Base-by-base conservation (phyloP, 2,113 vertebrate species). In the Thamnaconus septentrionalis region DNA sequence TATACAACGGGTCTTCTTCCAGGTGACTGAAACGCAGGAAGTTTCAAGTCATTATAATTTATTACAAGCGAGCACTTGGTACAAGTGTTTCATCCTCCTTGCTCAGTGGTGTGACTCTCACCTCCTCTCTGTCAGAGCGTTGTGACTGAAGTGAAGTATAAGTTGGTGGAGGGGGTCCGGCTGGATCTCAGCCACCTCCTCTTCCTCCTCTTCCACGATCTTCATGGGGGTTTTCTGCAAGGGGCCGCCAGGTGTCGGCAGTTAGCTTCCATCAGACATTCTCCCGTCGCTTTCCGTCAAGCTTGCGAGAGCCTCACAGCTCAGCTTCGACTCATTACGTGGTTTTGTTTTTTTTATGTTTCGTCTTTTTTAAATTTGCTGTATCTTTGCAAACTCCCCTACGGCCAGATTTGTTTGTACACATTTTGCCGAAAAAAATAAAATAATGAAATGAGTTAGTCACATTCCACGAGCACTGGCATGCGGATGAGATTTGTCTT, bases 141-240 rank as follows among this genome's bases (percentile, higher is more conserved):
- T 98, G 81, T 93, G 96, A 82, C 97, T 99, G 40, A 99, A 98
- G 79, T 98, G 94, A 62, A 99, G 95, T 64, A 99, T 97, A 81
- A 99, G 96, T 83, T 99, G 97, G 77, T 98, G 95, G 61, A 98
- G 94, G 31, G 97, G 96, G 69, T 99, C 96, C 3, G 96, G 97
- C 18, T 94, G 91, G 51, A 91, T 91, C 76, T 96, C 94, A 4
- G 74, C 87, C 76, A 94, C 94, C 68, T 96, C 95, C 64, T 96
- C 96, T 64, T 97, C 95, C 59, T 98, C 96, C 63, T 94, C 93
- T 65, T 98, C 95, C 40, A 94, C 88, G 40, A 89, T 92, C 78
- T 91, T 94, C 88, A 94, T 94, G 5, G 93, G 93, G 42, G 92
- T 93, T 88, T 94, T 96, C 97, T 99, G 90, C 63, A 91, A 75